A percentile compares a stretch with the other conserved stretches of the same genome.
These are phyloP conservation scores for Heliconius cydno DNA, from an alignment of 2,888 invertebrate species.

Conservation along the genomic window DNA sequence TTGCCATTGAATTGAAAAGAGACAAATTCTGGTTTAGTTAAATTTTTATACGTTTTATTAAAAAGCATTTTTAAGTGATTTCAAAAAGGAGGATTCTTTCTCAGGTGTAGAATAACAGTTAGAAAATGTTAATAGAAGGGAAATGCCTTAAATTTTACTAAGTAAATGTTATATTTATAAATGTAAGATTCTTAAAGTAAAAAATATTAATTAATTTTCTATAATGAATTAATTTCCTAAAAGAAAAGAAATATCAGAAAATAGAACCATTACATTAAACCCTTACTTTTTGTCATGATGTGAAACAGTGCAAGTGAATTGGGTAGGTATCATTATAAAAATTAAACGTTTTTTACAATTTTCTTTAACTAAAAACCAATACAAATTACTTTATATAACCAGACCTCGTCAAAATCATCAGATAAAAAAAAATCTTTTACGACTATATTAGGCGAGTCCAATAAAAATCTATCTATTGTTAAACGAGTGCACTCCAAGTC, in stretches of 20 bases:
- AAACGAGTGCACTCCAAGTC: neutral
- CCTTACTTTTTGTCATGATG: neutral
- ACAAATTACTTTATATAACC: neutral
- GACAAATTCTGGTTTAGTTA: neutral
- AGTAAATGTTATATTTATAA: too few species aligned
- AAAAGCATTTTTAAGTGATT: too few species aligned
- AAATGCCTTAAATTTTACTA: too few species aligned
- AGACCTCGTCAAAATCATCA: neutral
- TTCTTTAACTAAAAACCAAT: neutral
- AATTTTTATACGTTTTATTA: too few species aligned
- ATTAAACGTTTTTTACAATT: neutral
- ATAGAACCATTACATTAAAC: neutral
- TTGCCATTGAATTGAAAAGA: neutral
- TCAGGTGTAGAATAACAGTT: too few species aligned
- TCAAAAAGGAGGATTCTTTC: too few species aligned
- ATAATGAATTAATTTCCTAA: too few species aligned
- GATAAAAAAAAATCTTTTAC: constrained; percentile 12
- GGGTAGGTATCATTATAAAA: neutral
- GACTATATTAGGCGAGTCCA: neutral
- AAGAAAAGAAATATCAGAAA: neutral
- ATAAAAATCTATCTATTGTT: constrained; percentile 3
- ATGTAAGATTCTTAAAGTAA: too few species aligned
- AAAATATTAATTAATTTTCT: too few species aligned
- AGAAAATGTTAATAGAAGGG: too few species aligned
- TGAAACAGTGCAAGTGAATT: neutral